Evolutionary conservation across 2,797 vertebrate genomes (phyloP).

Genomic region (Crocidura indochinensis): DNA sequence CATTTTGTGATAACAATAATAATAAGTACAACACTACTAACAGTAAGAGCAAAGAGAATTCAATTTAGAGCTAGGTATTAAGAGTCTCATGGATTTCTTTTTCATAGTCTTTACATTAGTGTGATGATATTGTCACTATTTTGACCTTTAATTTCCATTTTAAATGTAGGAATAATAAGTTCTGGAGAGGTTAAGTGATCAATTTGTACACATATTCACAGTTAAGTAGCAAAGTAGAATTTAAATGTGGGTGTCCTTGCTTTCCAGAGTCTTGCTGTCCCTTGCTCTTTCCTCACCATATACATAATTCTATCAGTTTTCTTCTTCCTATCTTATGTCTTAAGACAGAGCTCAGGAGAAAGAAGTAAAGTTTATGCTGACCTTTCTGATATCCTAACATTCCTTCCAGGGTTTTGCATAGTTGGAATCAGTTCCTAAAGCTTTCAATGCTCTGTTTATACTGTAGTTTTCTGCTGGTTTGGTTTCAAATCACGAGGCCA

Average conservation of each 20-base stretch:
- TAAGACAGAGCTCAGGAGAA: background rate
- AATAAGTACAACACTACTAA: too few relatives aligned
- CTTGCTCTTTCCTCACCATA: too few relatives aligned
- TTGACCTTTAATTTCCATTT: background rate
- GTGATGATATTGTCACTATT: background rate
- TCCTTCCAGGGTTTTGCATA: background rate
- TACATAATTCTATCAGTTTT: rapidly evolving
- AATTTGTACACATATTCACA: background rate
- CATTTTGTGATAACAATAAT: too few relatives aligned
- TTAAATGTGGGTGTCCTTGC: background rate
- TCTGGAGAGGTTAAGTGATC: background rate
- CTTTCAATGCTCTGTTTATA: background rate
- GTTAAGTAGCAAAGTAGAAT: background rate
- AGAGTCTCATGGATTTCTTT: background rate
- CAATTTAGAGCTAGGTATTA: background rate
- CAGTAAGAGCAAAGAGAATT: too few relatives aligned
- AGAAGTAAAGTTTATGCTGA: background rate
- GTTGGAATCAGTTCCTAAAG: slow-evolving; percentile 5
- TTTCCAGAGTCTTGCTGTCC: background rate
- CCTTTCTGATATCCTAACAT: background rate
- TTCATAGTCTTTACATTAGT: background rate
- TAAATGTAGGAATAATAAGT: background rate
- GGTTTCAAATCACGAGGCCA: slow-evolving; percentile 50
- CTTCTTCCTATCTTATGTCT: rapidly evolving
- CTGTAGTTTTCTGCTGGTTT: slow-evolving; percentile 13